Percentiles rank a stretch among this genome's conserved stretches.
Conservation (phyloP, 1,140 invertebrate species). For the Vollenhovia emeryi region DNA sequence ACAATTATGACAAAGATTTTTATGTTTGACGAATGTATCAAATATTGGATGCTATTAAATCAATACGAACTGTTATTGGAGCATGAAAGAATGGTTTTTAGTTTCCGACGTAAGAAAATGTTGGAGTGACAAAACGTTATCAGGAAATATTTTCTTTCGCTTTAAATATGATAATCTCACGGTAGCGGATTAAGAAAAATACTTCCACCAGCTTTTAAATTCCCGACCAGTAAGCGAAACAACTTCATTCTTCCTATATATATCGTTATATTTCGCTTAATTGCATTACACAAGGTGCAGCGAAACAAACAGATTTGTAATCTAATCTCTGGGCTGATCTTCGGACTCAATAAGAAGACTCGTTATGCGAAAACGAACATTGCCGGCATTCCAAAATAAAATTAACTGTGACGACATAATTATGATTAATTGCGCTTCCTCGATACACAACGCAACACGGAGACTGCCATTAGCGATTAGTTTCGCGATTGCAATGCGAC, state of each 20-base stretch:
- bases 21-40: too few species aligned
- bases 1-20: too few species aligned
- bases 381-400: background rate
- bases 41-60: too few species aligned
- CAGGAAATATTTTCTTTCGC: too few species aligned
- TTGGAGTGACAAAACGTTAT: too few species aligned
- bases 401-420: background rate
- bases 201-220: background rate
- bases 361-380: background rate
- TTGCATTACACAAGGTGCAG: background rate
- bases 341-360: background rate
- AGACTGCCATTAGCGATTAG: background rate
- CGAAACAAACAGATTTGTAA: background rate
- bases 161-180: too few species aligned
- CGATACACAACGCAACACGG: background rate
- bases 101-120: too few species aligned
- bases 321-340: constrained; percentile 5
- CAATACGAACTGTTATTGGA: too few species aligned
- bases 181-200: background rate
- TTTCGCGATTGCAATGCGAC: background rate
- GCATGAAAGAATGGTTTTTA: too few species aligned
- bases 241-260: background rate
- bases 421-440: background rate
- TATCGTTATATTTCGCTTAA: background rate
- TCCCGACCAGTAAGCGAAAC: background rate